Conservation (phyloP, 2,797 vertebrate genomes). For the Prionace glauca region DNA sequence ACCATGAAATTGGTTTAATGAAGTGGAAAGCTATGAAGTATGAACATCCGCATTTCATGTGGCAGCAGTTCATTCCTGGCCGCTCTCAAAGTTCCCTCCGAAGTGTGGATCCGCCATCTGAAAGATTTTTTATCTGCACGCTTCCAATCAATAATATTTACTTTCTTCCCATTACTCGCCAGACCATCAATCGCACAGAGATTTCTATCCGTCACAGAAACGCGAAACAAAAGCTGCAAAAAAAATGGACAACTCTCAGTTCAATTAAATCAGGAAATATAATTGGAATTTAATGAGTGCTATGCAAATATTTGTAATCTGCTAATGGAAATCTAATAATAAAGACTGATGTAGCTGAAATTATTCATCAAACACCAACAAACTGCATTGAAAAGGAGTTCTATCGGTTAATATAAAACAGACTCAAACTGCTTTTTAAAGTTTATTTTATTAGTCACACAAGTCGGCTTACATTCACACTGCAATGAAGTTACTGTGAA, state of each 20-base stretch:
- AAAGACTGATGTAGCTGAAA: slow-evolving; percentile 20
- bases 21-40: slow-evolving; percentile 99
- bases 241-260: slow-evolving; percentile 10
- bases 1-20: slow-evolving; percentile 99
- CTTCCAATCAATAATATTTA: slow-evolving; percentile 23
- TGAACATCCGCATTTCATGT: slow-evolving; percentile 94
- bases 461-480: too few species aligned
- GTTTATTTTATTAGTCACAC: too few species aligned
- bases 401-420: background rate
- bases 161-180: background rate
- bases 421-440: background rate
- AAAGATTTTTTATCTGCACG: slow-evolving; percentile 65
- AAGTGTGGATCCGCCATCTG: slow-evolving; percentile 92
- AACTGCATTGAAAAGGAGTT: background rate
- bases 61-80: slow-evolving; percentile 84
- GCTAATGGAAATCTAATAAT: slow-evolving; percentile 8
- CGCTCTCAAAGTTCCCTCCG: slow-evolving; percentile 83
- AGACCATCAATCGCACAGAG: background rate
- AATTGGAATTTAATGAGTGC: slow-evolving; percentile 26
- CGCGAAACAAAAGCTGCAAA: background rate
- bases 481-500: too few species aligned
- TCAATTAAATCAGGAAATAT: slow-evolving; percentile 22
- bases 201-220: background rate
- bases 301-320: slow-evolving; percentile 29
- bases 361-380: background rate